Conservation (phyloP, 2,797 vertebrate genomes). For the Hirundo rustica region DNA sequence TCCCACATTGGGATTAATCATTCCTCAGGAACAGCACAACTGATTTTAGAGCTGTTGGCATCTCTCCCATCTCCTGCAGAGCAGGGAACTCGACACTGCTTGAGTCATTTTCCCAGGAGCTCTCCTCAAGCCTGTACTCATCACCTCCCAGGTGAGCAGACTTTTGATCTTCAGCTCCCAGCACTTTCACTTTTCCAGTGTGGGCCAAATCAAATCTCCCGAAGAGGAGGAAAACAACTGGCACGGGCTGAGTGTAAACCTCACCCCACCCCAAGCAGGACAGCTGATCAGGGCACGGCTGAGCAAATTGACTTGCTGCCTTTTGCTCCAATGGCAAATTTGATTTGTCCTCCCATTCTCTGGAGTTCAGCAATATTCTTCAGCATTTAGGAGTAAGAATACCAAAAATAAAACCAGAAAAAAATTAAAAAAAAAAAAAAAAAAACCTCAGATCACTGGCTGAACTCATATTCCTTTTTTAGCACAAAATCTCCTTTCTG, state of each 20-base stretch:
- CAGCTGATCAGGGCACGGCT: not conserved
- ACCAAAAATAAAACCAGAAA: not conserved
- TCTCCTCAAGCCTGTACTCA: not conserved
- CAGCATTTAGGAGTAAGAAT: not conserved
- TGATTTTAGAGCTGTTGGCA: not conserved
- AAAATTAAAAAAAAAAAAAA: too few relatives aligned
- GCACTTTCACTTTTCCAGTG: not conserved
- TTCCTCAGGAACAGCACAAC: not conserved
- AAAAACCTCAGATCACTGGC: not conserved
- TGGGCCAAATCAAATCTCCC: not conserved
- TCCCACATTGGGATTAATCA: slow-evolving; percentile 4
- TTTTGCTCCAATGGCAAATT: not conserved
- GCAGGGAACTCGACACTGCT: not conserved
- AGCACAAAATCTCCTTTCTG: not conserved
- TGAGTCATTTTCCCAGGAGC: slow-evolving; percentile 24
- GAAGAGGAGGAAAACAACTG: not conserved
- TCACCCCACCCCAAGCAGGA: not conserved
- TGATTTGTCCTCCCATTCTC: not conserved
- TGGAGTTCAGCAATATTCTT: not conserved
- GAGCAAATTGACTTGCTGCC: not conserved
- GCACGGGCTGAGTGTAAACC: not conserved
- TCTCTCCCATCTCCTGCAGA: not conserved
- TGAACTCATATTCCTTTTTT: not conserved
- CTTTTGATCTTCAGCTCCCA: not conserved
- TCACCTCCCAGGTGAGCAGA: not conserved